A percentile compares a stretch with the other conserved stretches of the same genome.
Conservation (phyloP, 2,888 invertebrate genomes). For the Drosophila flavopinicola region DNA sequence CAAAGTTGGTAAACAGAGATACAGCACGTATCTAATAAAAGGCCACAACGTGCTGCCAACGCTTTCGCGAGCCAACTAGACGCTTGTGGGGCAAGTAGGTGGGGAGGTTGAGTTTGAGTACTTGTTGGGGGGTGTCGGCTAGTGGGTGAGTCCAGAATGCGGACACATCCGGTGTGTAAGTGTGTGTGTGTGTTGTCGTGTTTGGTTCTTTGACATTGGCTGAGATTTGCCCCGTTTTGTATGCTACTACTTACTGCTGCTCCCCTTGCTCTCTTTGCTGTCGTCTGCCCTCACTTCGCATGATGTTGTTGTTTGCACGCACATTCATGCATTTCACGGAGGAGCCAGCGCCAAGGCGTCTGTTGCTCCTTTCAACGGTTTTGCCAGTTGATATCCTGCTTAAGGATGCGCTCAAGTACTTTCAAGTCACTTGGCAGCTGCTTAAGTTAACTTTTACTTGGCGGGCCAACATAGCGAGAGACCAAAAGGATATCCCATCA, state of each 20-base stretch:
- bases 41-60: conserved; percentile 75
- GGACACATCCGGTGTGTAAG: conserved; percentile 22
- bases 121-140: not conserved
- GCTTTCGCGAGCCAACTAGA: conserved; percentile 50
- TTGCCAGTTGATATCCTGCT: conserved; percentile 81
- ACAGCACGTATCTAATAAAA: conserved; percentile 84
- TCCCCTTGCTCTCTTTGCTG: not conserved
- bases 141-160: conserved; percentile 34
- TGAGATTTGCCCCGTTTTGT: conserved; percentile 52
- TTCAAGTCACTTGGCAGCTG: conserved; percentile 80
- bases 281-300: not conserved
- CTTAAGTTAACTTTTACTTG: conserved; percentile 76
- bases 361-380: conserved; percentile 69
- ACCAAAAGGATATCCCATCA: conserved; percentile 22
- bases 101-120: too few species aligned
- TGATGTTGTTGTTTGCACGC: conserved; percentile 34
- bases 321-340: conserved; percentile 43
- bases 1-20: conserved; percentile 82
- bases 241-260: not conserved
- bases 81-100: not conserved
- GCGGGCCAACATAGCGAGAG: conserved; percentile 11
- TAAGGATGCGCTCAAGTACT: conserved; percentile 81
- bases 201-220: conserved; percentile 64
- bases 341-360: conserved; percentile 11
- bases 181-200: conserved; percentile 16